Conservation (phyloP, 2,797 vertebrate genomes). For the Rhinatrema bivittatum region DNA sequence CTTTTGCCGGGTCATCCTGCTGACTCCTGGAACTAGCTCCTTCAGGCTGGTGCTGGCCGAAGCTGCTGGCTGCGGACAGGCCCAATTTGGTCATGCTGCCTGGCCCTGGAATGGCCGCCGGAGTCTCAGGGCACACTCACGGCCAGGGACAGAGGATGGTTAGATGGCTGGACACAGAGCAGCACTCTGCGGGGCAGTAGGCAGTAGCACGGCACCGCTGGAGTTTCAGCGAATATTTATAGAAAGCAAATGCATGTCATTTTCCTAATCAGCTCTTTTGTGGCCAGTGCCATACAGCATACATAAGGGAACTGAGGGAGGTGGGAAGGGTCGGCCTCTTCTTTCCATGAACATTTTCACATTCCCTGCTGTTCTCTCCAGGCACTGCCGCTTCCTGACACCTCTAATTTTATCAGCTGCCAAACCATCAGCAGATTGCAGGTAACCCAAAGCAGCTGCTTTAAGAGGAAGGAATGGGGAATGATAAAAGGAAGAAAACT, state of each 20-base stretch:
- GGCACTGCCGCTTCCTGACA: slow-evolving; percentile 35
- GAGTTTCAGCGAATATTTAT: slow-evolving; percentile 51
- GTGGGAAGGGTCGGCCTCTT: slow-evolving; percentile 26
- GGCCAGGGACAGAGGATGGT: too few species aligned
- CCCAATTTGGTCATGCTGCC: slow-evolving; percentile 29
- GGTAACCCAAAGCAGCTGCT: slow-evolving; percentile 36
- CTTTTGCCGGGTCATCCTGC: slow-evolving; percentile 16
- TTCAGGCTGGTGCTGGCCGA: slow-evolving; percentile 15
- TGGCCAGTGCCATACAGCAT: slow-evolving; percentile 26
- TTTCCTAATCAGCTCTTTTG: slow-evolving; percentile 42
- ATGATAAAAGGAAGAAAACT: slow-evolving; percentile 3
- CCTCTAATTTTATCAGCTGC: slow-evolving; percentile 51
- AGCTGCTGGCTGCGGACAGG: neutral
- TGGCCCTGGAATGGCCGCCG: slow-evolving; percentile 9
- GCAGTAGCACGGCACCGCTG: too few species aligned
- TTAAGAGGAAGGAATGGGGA: slow-evolving; percentile 11
- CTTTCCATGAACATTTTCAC: too few species aligned
- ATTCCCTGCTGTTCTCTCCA: slow-evolving; percentile 23
- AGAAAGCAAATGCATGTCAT: slow-evolving; percentile 44
- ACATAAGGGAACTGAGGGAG: slow-evolving; percentile 23
- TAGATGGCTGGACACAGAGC: slow-evolving; percentile 12
- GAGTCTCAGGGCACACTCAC: slow-evolving; percentile 12
- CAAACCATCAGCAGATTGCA: slow-evolving; percentile 47
- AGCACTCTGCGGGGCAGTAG: slow-evolving; percentile 14
- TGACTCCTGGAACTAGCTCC: slow-evolving; percentile 12